Evolutionary conservation across 2,888 invertebrate genomes (phyloP).

Genomic region (Pachymerium ferrugineum): DNA sequence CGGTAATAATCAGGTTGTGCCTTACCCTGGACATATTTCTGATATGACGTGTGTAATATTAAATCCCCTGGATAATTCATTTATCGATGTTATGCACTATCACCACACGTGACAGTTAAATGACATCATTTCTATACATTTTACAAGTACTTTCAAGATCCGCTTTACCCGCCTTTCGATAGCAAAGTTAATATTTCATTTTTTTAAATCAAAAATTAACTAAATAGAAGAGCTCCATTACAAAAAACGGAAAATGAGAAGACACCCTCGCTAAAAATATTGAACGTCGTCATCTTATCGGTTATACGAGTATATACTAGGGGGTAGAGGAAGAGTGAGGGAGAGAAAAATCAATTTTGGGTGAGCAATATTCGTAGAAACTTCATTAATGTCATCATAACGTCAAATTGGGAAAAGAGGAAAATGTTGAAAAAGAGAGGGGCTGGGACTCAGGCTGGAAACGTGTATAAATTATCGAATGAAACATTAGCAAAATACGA

Average conservation of each 20-base stretch:
- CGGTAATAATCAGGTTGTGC: no score
- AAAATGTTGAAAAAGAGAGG: slow-evolving; percentile 4
- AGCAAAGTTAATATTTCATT: background rate
- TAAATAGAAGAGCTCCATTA: slow-evolving; percentile 5
- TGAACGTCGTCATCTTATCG: background rate
- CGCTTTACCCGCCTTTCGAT: background rate
- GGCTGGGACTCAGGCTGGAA: no score
- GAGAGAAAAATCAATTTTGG: slow-evolving; percentile 12
- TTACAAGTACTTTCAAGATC: no score
- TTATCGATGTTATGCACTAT: no score
- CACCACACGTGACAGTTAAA: background rate
- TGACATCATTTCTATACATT: background rate
- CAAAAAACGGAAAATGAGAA: slow-evolving; percentile 11
- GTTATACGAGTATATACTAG: background rate
- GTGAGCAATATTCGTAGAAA: slow-evolving; percentile 19
- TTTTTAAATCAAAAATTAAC: slow-evolving; percentile 16
- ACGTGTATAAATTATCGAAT: slow-evolving; percentile 16
- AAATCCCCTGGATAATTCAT: no score
- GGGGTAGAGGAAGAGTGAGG: background rate
- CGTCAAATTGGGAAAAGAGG: slow-evolving; percentile 9
- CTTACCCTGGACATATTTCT: no score
- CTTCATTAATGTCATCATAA: slow-evolving; percentile 19
- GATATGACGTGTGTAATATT: no score
- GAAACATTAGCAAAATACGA: slow-evolving; percentile 12
- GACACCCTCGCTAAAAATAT: background rate